Conservation (phyloP, 2,888 invertebrate species). For the Drosophila mettleri region DNA sequence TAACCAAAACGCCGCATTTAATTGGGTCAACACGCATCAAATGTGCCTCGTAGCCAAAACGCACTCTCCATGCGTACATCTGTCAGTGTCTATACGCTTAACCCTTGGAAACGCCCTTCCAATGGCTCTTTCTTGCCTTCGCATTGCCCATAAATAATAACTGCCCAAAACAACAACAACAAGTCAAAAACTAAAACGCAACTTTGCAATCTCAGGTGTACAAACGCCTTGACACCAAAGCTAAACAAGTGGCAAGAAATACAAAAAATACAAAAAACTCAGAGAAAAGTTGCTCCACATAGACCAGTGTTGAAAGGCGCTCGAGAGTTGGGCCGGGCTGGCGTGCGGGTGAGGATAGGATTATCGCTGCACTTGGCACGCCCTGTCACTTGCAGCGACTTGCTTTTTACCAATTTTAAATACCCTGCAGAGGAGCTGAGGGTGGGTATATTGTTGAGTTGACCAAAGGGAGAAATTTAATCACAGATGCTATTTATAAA, state of each 20-base stretch:
- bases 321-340: constrained; percentile 8
- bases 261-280: constrained; percentile 17
- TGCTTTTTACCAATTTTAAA: constrained; percentile 51
- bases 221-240: constrained; percentile 77
- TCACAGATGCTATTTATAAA: too few relatives aligned
- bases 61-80: constrained; percentile 1
- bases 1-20: constrained; percentile 31
- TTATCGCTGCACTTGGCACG: constrained; percentile 47
- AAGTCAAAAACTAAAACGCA: constrained; percentile 47
- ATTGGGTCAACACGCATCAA: constrained; percentile 55
- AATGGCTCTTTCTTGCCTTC: background rate
- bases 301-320: constrained; percentile 10
- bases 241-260: constrained; percentile 48
- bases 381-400: constrained; percentile 66
- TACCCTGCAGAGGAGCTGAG: background rate
- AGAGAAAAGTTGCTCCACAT: constrained; percentile 52
- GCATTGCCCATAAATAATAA: constrained; percentile 48
- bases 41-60: constrained; percentile 11
- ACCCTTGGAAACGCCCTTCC: background rate
- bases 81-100: background rate
- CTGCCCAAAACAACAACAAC: constrained; percentile 28
- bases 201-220: constrained; percentile 82
- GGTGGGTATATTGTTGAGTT: background rate
- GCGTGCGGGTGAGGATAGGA: background rate
- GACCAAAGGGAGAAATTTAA: background rate